Evolutionary conservation across 2,113 vertebrate species (phyloP).

Genomic region (Microcebus murinus): DNA sequence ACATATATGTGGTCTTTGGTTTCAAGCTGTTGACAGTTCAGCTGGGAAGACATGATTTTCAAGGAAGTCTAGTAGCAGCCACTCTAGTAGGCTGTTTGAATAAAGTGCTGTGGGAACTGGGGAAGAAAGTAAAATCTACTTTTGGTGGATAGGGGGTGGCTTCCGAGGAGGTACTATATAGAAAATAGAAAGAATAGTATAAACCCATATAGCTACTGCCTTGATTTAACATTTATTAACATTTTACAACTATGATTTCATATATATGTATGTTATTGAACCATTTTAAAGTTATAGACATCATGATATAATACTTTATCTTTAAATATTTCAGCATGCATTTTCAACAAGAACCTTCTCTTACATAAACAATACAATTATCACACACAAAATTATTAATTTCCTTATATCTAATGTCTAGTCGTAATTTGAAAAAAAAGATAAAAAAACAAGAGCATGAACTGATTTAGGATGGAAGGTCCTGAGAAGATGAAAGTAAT

Average conservation of each 20-base stretch:
- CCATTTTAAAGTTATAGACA: background rate
- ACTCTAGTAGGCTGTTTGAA: background rate
- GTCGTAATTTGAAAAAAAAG: background rate
- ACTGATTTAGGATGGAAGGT: background rate
- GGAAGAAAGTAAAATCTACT: background rate
- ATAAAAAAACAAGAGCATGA: background rate
- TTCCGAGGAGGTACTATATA: background rate
- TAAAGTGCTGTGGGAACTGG: background rate
- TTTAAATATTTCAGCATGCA: background rate
- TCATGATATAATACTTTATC: background rate
- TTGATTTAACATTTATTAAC: background rate
- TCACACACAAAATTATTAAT: background rate
- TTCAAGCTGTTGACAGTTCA: background rate
- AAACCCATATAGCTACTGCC: background rate
- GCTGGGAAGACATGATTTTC: background rate
- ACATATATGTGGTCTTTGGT: background rate
- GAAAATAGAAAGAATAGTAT: background rate
- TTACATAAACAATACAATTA: background rate
- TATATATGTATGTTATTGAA: background rate
- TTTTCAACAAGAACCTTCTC: background rate
- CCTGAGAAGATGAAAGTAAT: background rate
- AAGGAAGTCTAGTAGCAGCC: background rate
- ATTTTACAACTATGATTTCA: constrained; percentile 10
- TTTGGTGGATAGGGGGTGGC: background rate
- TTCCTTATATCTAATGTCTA: background rate